Evolutionary conservation across 2,113 vertebrate genomes (phyloP).

Genomic region (Alaudala cheleensis): DNA sequence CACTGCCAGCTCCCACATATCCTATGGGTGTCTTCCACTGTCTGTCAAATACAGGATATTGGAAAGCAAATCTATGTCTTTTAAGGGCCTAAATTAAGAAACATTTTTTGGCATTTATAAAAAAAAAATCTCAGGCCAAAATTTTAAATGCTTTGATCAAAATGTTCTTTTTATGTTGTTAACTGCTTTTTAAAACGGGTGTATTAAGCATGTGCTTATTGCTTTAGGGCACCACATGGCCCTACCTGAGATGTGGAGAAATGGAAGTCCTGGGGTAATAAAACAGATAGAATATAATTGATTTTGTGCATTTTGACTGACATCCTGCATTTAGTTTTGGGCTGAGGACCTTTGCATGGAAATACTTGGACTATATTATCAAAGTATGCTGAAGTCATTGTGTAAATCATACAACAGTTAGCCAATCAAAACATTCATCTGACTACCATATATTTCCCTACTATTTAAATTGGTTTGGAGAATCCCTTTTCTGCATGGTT

Average conservation of each 20-base stretch:
- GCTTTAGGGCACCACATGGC: not conserved
- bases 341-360: not conserved
- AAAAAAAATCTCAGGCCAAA: not conserved
- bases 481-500: not conserved
- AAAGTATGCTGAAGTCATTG: not conserved
- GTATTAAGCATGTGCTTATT: not conserved
- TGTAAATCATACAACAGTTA: not conserved
- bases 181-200: not conserved
- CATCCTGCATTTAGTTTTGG: not conserved
- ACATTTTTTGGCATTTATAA: not conserved
- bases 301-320: not conserved
- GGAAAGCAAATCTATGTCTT: not conserved
- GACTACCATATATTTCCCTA: not conserved
- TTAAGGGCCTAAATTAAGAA: not conserved
- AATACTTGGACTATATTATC: not conserved
- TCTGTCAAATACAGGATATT: not conserved
- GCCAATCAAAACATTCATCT: not conserved
- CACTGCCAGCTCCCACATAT: slow-evolving; percentile 12
- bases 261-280: not conserved
- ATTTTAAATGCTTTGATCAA: not conserved
- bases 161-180: not conserved
- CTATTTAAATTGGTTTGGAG: not conserved
- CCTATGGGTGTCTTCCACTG: not conserved
- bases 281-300: not conserved
- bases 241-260: not conserved